phyloP scores from a whole-genome alignment of 2,888 invertebrate genomes.

The Caenorhabditis zanzibari region DNA sequence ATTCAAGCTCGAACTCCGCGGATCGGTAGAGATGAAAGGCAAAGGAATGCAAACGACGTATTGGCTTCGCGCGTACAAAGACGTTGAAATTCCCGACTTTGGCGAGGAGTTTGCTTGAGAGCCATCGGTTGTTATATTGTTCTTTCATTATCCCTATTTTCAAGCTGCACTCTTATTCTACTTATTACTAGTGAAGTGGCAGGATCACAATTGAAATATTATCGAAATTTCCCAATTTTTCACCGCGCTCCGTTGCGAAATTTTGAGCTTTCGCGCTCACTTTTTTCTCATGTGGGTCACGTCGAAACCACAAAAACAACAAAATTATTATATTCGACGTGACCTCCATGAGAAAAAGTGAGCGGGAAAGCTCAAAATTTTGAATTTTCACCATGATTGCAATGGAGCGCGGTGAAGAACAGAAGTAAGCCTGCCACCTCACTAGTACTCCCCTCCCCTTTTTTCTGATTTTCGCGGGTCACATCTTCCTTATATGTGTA shows the following conservation, averaged over 20 bases:
- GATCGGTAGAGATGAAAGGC: constrained; percentile 84
- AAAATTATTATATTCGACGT: too few relatives aligned
- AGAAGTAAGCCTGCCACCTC: too few relatives aligned
- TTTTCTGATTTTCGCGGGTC: constrained; percentile 26
- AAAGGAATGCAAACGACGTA: constrained; percentile 83
- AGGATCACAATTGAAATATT: background rate
- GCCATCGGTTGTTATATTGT: background rate
- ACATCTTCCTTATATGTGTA: constrained; percentile 23
- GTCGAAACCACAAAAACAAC: too few relatives aligned
- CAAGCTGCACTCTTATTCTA: background rate
- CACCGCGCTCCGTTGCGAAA: too few relatives aligned
- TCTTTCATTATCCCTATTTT: background rate
- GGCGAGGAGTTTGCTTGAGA: constrained; percentile 78
- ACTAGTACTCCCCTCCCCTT: background rate
- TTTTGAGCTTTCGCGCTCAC: too few relatives aligned
- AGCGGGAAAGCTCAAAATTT: too few relatives aligned
- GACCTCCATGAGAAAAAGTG: too few relatives aligned
- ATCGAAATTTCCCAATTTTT: too few relatives aligned
- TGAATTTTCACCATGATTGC: too few relatives aligned
- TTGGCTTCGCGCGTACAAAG: constrained; percentile 83
- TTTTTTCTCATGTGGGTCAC: too few relatives aligned
- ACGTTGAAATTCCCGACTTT: constrained; percentile 81
- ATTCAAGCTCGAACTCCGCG: constrained; percentile 82
- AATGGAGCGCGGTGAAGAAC: too few relatives aligned
- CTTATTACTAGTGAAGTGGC: constrained; percentile 1